A percentile compares a stretch with the other conserved stretches of the same genome.
These are phyloP conservation scores for Dipodomys spectabilis DNA, from an alignment of 2,113 vertebrate species.

Conservation along the genomic window DNA sequence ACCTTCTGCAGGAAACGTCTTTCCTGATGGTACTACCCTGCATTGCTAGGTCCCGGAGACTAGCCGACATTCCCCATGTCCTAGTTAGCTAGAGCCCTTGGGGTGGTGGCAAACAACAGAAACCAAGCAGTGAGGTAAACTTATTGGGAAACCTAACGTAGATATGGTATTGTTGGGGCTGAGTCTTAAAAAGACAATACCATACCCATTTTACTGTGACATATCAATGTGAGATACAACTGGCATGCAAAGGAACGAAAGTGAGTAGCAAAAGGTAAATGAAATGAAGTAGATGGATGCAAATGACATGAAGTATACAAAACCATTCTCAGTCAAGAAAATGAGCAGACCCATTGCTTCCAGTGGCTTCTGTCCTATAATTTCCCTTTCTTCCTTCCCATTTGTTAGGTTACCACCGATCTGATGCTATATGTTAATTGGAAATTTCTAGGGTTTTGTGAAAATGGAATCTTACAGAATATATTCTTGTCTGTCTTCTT, in stretches of 20 bases:
- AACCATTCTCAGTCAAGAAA: background rate
- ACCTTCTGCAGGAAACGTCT: background rate
- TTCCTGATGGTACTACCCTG: background rate
- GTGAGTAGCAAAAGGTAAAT: no score
- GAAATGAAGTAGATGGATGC: no score
- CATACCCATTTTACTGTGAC: background rate
- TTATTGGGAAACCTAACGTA: background rate
- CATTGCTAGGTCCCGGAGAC: background rate
- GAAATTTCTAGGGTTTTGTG: slow-evolving; percentile 6
- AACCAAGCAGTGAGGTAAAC: slow-evolving; percentile 7
- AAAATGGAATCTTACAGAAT: background rate
- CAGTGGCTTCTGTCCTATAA: background rate
- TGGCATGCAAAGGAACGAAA: background rate
- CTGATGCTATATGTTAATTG: background rate
- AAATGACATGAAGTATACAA: background rate
- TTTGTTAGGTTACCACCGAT: background rate
- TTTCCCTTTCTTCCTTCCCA: background rate
- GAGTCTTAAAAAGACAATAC: no score
- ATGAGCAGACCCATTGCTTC: background rate
- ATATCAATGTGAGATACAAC: background rate
- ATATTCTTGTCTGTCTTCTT: background rate
- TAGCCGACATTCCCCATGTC: background rate
- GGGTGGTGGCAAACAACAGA: slow-evolving; percentile 12
- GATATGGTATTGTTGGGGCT: background rate
- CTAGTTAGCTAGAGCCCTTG: background rate